These are phyloP conservation scores for Glossophaga mutica DNA, from an alignment of 2,797 vertebrate species.

Conservation along the genomic window DNA sequence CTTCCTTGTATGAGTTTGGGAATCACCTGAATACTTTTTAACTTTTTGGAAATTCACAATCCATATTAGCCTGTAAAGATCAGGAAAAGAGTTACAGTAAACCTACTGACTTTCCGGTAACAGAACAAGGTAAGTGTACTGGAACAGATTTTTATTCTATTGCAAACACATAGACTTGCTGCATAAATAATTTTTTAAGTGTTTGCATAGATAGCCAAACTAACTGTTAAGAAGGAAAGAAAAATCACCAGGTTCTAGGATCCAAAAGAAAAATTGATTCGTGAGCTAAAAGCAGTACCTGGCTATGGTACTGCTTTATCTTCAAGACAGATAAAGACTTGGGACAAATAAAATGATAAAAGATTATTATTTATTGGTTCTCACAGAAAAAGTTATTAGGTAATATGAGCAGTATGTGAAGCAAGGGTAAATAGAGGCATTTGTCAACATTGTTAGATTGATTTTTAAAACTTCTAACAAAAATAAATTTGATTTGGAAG, in stretches of 20 bases:
- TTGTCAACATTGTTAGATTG: not conserved
- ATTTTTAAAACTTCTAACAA: constrained; percentile 11
- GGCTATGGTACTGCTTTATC: not conserved
- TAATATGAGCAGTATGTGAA: not conserved
- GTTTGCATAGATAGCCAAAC: not conserved
- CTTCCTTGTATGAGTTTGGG: not conserved
- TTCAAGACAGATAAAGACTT: not conserved
- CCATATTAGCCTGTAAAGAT: not conserved
- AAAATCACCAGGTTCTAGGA: not conserved
- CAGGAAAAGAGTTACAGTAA: not conserved
- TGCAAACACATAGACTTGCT: not conserved
- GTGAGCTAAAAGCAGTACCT: not conserved
- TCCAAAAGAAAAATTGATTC: not conserved
- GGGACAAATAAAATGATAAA: not conserved
- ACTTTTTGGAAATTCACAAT: not conserved
- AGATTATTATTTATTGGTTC: not conserved
- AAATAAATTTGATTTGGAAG: not conserved
- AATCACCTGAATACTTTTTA: not conserved
- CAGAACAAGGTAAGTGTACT: not conserved
- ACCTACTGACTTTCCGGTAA: not conserved
- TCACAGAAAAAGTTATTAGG: not conserved
- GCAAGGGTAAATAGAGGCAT: not conserved
- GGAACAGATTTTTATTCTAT: not conserved
- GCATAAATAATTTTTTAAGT: not conserved
- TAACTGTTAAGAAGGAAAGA: not conserved